These are phyloP conservation scores for Gasteruption jaculator DNA, from an alignment of 2,888 invertebrate species.

Conservation along the genomic window DNA sequence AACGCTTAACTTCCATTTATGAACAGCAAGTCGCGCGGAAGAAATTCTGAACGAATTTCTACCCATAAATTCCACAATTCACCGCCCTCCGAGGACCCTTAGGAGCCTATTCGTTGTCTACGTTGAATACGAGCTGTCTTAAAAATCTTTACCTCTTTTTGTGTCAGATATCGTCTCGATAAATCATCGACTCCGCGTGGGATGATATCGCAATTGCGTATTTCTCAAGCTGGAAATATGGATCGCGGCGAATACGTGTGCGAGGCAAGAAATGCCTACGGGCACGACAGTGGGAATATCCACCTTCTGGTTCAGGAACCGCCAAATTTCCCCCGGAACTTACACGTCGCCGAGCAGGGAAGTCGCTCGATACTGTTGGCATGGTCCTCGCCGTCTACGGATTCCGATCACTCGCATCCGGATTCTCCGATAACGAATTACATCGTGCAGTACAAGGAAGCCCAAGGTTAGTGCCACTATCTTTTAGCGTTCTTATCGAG, in stretches of 20 bases:
- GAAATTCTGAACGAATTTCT: no score
- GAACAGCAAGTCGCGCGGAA: slow-evolving; percentile 2
- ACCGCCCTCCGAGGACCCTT: no score
- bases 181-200: slow-evolving; percentile 50
- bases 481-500: no score
- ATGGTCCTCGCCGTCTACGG: slow-evolving; percentile 55
- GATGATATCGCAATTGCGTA: slow-evolving; percentile 56
- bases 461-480: slow-evolving; percentile 55
- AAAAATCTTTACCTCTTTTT: slow-evolving; percentile 2
- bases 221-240: slow-evolving; percentile 54
- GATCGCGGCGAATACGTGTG: slow-evolving; percentile 62
- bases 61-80: no score
- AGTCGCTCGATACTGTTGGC: slow-evolving; percentile 58
- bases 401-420: slow-evolving; percentile 50
- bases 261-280: slow-evolving; percentile 61
- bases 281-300: slow-evolving; percentile 56
- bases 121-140: neutral
- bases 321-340: slow-evolving; percentile 60
- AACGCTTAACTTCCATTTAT: no score
- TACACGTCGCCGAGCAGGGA: slow-evolving; percentile 56
- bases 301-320: slow-evolving; percentile 57
- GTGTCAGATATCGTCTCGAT: slow-evolving; percentile 40
- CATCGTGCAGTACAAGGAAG: slow-evolving; percentile 60
- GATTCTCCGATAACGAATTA: slow-evolving; percentile 57
- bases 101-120: no score